Evolutionary conservation across 2,797 vertebrate genomes (phyloP), one percentile per base, ranked within the genome.

Genomic region (Chrysolophus pictus): DNA sequence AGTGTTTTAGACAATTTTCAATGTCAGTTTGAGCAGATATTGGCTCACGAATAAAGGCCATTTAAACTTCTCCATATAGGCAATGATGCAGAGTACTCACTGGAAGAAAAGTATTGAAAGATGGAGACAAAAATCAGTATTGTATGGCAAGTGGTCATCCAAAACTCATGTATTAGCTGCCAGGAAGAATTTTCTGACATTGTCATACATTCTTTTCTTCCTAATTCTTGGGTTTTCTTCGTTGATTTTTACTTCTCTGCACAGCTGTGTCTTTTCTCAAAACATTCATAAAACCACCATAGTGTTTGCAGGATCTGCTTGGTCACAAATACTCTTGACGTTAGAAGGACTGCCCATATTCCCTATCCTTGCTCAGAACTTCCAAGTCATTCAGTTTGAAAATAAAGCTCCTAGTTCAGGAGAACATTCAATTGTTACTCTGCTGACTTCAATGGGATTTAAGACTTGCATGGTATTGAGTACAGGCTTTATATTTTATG

Each of bases 1-100:
- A 84, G 47, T 76, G 68, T 89, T 93, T 82, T 90, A 94, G 85
- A 63, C 56, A 71, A 77, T 78, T 91, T 93, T 76, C 11, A 6
- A 0, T 88, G 59, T 96, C 86, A 76, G 42, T 18, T 78, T 85
- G 16, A 70, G 33, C 21, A 33, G 10, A 8, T 84, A 96, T 90
- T 62, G 59, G 64, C 47, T 83, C 44, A 53, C 0, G 2, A 87
- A 63, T 71, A 86, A 47, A 91, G 15, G 8, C 56, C 90, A 44
- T 86, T 88, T 84, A 73, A 86, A 77, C 51, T 59, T 87, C 62
- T 72, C 11, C 58, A 28, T 51, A 35, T 42, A 88, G 53, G 18
- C 49, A 74, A 49, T 44, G 33, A 31, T 70, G 47, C 37, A 75
- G 39, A 72, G 29, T 51, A 75, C 19, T 84, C 35, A 28, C 10